Conservation (phyloP, 2,888 invertebrate species). For the Druceiella hillmani region DNA sequence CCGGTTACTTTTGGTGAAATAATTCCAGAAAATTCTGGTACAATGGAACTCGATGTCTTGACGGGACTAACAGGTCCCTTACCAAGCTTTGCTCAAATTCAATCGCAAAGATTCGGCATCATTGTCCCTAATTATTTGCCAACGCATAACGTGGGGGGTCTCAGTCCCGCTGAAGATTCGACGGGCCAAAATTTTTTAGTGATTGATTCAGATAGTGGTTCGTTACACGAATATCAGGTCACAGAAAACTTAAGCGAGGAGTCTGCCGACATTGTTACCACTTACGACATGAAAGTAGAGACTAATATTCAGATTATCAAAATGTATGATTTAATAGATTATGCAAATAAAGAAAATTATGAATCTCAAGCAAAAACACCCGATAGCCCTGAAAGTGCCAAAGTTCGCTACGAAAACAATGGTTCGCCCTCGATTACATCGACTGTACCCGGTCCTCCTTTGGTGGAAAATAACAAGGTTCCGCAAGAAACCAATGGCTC, state of each 20-base stretch:
- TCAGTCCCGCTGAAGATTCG: conserved; percentile 51
- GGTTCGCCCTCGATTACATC: conserved; percentile 39
- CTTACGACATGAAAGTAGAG: conserved; percentile 25
- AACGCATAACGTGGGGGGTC: conserved; percentile 75
- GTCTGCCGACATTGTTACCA: too few species aligned
- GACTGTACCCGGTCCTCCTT: conserved; percentile 40
- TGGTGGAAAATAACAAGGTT: too few species aligned
- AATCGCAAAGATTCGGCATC: conserved; percentile 52
- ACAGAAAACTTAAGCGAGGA: conserved; percentile 21
- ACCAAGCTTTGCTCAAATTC: conserved; percentile 63
- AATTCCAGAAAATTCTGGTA: conserved; percentile 43
- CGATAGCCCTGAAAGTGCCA: conserved; percentile 44
- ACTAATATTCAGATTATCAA: conserved; percentile 41
- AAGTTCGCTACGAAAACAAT: conserved; percentile 38
- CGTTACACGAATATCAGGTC: conserved; percentile 36
- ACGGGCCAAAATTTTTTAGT: conserved; percentile 44
- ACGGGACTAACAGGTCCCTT: conserved; percentile 45
- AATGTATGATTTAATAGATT: conserved; percentile 48
- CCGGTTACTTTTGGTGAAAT: conserved; percentile 83
- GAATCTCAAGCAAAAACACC: conserved; percentile 46
- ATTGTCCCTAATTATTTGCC: conserved; percentile 54
- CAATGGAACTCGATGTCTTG: conserved; percentile 46
- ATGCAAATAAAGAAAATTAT: conserved; percentile 50
- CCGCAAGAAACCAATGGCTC: conserved; percentile 36
- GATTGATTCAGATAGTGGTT: conserved; percentile 40